Evolutionary conservation across 1,140 invertebrate genomes (phyloP).

Genomic region (fruit fly (Drosophila melanogaster)): DNA sequence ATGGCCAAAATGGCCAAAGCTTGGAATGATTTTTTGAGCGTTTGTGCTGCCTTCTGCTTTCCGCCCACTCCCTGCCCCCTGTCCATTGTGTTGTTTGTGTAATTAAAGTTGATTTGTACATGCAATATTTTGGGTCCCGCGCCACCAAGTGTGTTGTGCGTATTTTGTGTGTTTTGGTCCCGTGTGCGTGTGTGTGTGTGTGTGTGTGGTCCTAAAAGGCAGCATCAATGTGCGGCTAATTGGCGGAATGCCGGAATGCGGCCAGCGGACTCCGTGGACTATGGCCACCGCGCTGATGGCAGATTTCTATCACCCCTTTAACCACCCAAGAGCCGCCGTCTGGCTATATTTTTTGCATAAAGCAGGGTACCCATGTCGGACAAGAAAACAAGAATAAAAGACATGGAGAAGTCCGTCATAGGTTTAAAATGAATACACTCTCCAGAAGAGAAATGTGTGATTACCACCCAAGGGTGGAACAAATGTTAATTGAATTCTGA

Average conservation of each 20-base stretch:
- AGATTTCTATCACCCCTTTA: slow-evolving; percentile 37
- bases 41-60: neutral
- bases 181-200: slow-evolving; percentile 2
- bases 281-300: slow-evolving; percentile 37
- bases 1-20: slow-evolving; percentile 19
- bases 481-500: too few species aligned
- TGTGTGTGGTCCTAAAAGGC: slow-evolving; percentile 40
- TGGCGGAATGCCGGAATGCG: slow-evolving; percentile 31
- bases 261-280: slow-evolving; percentile 17
- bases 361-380: slow-evolving; percentile 34
- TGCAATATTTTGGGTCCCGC: slow-evolving; percentile 55
- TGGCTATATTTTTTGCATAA: slow-evolving; percentile 56
- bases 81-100: slow-evolving; percentile 48
- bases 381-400: slow-evolving; percentile 17
- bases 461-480: too few species aligned
- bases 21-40: slow-evolving; percentile 42
- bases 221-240: slow-evolving; percentile 58
- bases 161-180: slow-evolving; percentile 8
- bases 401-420: too few species aligned
- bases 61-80: neutral
- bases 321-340: neutral
- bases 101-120: slow-evolving; percentile 65
- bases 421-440: slow-evolving; percentile 4
- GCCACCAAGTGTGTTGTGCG: slow-evolving; percentile 4
- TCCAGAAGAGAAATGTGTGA: too few species aligned